Conservation (phyloP, 2,888 invertebrate species). For the Temnothorax ravouxi region DNA sequence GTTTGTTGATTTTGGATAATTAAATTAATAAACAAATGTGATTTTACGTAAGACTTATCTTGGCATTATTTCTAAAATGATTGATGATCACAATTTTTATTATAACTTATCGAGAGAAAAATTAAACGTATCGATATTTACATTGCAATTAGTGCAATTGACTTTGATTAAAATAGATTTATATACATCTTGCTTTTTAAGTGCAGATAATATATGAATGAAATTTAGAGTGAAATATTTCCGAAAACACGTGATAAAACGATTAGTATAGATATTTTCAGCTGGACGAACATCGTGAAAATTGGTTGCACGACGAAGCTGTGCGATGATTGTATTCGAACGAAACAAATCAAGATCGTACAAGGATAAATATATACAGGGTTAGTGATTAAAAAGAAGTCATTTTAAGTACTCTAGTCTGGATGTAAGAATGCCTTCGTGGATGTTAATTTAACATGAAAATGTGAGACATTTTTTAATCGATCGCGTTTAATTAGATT, state of each 20-base stretch:
- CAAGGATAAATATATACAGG: conserved; percentile 29
- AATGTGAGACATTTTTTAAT: conserved; percentile 14
- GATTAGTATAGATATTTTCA: conserved; percentile 20
- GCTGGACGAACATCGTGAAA: neutral
- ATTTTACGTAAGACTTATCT: conserved; percentile 5
- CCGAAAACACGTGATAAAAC: neutral
- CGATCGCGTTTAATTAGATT: neutral
- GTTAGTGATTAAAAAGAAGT: conserved; percentile 27
- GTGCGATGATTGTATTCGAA: conserved; percentile 35
- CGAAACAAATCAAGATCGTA: conserved; percentile 8
- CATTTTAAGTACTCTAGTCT: conserved; percentile 34
- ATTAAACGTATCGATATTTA: conserved; percentile 12
- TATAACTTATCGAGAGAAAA: conserved; percentile 1
- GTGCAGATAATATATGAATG: neutral
- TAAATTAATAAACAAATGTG: neutral
- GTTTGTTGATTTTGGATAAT: neutral
- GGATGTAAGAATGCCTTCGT: conserved; percentile 32
- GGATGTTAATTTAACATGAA: conserved; percentile 23
- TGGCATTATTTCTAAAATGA: conserved; percentile 18
- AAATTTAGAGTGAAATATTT: conserved; percentile 19
- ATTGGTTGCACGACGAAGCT: conserved; percentile 24
- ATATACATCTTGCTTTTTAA: conserved; percentile 15
- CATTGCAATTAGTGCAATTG: neutral
- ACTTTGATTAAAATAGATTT: conserved; percentile 18
- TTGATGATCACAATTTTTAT: neutral